Conservation (phyloP, 2,888 invertebrate genomes). For the Cactoblastis cactorum region DNA sequence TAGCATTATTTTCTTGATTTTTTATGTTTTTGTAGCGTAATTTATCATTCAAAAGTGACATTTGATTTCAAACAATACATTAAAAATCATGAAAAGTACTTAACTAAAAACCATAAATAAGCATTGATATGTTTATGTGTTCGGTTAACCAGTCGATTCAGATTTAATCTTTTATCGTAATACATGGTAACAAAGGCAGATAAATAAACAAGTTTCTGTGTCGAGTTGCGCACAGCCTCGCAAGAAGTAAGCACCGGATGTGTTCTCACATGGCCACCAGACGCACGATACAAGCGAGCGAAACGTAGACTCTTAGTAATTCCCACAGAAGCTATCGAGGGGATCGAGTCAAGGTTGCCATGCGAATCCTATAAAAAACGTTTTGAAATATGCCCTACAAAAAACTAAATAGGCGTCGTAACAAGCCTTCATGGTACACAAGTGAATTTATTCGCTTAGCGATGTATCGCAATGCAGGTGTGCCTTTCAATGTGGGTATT, state of each 20-base stretch:
- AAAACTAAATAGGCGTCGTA: slow-evolving; percentile 49
- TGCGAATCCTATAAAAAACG: slow-evolving; percentile 66
- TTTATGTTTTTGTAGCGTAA: too few relatives aligned
- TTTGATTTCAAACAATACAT: too few relatives aligned
- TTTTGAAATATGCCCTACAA: slow-evolving; percentile 46
- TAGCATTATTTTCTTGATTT: too few relatives aligned
- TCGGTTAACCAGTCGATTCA: neutral
- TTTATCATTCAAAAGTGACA: too few relatives aligned
- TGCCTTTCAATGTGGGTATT: slow-evolving; percentile 25
- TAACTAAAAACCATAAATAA: too few relatives aligned
- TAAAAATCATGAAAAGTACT: too few relatives aligned
- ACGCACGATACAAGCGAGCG: slow-evolving; percentile 54
- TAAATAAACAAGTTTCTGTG: slow-evolving; percentile 38
- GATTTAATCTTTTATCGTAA: slow-evolving; percentile 30
- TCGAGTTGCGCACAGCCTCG: slow-evolving; percentile 40
- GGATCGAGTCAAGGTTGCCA: slow-evolving; percentile 68
- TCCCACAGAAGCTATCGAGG: slow-evolving; percentile 68
- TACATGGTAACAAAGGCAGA: slow-evolving; percentile 32
- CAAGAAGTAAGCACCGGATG: too few relatives aligned
- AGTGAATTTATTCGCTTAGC: slow-evolving; percentile 53
- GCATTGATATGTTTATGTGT: neutral
- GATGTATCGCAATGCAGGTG: slow-evolving; percentile 56
- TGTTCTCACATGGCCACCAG: slow-evolving; percentile 46
- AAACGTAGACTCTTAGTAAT: slow-evolving; percentile 56
- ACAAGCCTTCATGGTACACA: slow-evolving; percentile 46